Percentiles rank a stretch among this genome's conserved stretches.
phyloP scores from a whole-genome alignment of 1,140 invertebrate species.

The Hyposmocoma kahamanoa region DNA sequence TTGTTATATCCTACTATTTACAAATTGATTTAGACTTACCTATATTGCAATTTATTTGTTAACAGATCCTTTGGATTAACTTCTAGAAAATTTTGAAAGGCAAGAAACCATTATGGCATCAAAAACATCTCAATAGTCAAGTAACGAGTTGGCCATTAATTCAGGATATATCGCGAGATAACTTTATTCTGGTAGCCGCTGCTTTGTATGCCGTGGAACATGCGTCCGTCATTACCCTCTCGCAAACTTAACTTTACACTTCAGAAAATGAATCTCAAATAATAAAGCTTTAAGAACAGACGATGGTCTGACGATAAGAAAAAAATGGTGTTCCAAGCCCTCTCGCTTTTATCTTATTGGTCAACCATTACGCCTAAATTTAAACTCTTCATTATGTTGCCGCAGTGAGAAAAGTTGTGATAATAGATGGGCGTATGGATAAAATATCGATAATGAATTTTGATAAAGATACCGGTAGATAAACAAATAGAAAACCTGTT shows the following conservation, averaged over 20 bases:
- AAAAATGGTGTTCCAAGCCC: conserved; percentile 37
- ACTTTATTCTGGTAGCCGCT: conserved; percentile 73
- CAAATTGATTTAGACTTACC: too few relatives aligned
- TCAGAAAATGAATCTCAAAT: too few relatives aligned
- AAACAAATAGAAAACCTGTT: conserved; percentile 42
- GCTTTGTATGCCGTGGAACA: conserved; percentile 68
- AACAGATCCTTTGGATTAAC: too few relatives aligned
- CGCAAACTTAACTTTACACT: conserved; percentile 25
- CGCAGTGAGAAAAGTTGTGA: conserved; percentile 65
- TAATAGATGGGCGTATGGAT: conserved; percentile 57
- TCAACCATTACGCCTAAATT: conserved; percentile 71
- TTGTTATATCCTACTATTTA: too few relatives aligned
- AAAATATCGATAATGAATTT: conserved; percentile 69
- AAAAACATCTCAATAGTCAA: conserved; percentile 68
- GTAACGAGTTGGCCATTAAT: conserved; percentile 72
- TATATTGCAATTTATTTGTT: too few relatives aligned
- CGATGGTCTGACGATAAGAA: too few relatives aligned
- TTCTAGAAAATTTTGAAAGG: too few relatives aligned
- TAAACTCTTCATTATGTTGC: conserved; percentile 72
- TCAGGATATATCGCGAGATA: conserved; percentile 70
- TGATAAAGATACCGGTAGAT: conserved; percentile 54
- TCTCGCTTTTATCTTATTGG: conserved; percentile 72
- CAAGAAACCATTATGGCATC: conserved; percentile 54
- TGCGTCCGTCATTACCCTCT: conserved; percentile 61
- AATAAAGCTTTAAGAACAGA: too few relatives aligned